A percentile compares a stretch with the other conserved stretches of the same genome.
Evolutionary conservation across 2,113 vertebrate genomes (phyloP).

Genomic region (Carlito syrichta): DNA sequence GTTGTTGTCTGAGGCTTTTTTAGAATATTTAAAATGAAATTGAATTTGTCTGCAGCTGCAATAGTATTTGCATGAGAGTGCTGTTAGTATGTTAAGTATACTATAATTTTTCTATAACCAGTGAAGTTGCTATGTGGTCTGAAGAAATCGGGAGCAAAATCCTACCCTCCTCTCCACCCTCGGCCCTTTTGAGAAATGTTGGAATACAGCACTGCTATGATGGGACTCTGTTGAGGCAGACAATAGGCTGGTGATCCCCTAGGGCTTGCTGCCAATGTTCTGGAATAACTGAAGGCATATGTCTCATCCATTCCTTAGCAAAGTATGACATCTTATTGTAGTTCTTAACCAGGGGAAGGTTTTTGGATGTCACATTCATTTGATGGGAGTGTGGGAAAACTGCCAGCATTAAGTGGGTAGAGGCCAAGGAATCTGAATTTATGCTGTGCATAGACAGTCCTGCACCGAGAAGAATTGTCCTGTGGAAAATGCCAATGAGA

Average conservation of each 20-base stretch:
- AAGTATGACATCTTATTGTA: background rate
- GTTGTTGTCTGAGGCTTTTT: background rate
- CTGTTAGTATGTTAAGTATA: background rate
- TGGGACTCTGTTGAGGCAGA: background rate
- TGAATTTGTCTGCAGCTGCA: slow-evolving; percentile 4
- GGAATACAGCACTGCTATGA: background rate
- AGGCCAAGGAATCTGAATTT: slow-evolving; percentile 11
- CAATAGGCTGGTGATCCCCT: background rate
- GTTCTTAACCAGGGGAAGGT: background rate
- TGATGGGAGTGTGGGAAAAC: background rate
- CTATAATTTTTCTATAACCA: background rate
- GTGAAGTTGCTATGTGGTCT: background rate
- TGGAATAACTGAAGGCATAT: background rate
- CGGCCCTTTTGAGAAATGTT: background rate
- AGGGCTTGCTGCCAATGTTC: background rate
- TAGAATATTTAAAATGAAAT: slow-evolving; percentile 35
- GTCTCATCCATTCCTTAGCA: background rate
- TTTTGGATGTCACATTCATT: background rate
- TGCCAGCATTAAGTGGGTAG: background rate
- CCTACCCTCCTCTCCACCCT: background rate
- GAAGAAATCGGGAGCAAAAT: background rate
- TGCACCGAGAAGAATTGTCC: background rate
- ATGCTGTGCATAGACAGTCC: background rate
- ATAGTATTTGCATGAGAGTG: background rate
- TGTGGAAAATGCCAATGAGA: background rate